phyloP scores from a whole-genome alignment of 2,797 vertebrate genomes.

The Anguilla anguilla region DNA sequence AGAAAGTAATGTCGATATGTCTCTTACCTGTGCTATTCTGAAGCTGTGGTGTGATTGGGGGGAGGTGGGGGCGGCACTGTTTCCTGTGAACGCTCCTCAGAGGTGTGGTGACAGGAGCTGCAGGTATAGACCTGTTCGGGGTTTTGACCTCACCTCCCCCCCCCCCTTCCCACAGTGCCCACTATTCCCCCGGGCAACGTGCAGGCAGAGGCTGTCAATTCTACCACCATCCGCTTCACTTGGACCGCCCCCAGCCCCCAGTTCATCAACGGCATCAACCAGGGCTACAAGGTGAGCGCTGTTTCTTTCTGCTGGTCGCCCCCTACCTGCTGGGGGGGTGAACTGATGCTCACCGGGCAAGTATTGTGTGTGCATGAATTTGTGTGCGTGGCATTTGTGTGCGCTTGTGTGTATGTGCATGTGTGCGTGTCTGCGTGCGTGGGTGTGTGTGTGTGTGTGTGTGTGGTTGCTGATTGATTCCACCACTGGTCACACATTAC shows the following conservation, averaged over 20 bases:
- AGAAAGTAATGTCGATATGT: slow-evolving; percentile 1
- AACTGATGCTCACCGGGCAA: not conserved
- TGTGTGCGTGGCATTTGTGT: not conserved
- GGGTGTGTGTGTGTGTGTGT: not conserved
- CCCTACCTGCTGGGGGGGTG: not conserved
- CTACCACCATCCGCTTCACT: slow-evolving; percentile 90
- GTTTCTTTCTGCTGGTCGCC: not conserved
- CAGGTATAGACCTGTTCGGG: slow-evolving; percentile 33
- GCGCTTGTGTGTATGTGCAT: not conserved
- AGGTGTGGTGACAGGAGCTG: not conserved
- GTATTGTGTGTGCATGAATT: not conserved
- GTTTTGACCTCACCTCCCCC: slow-evolving; percentile 20
- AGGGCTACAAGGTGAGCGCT: slow-evolving; percentile 92
- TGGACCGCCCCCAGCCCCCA: slow-evolving; percentile 96
- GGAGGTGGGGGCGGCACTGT: slow-evolving; percentile 26
- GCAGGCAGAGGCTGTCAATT: slow-evolving; percentile 88
- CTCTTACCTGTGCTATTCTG: slow-evolving; percentile 49
- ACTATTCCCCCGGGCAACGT: slow-evolving; percentile 91
- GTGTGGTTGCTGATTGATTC: not conserved
- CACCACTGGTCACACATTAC: not conserved
- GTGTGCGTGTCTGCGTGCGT: not conserved
- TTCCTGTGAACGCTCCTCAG: not conserved
- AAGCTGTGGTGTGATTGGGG: slow-evolving; percentile 46
- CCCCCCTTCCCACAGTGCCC: slow-evolving; percentile 76
- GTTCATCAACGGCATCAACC: slow-evolving; percentile 98